Conservation (phyloP, 2,888 invertebrate genomes). For the Galerucella calmariensis region DNA sequence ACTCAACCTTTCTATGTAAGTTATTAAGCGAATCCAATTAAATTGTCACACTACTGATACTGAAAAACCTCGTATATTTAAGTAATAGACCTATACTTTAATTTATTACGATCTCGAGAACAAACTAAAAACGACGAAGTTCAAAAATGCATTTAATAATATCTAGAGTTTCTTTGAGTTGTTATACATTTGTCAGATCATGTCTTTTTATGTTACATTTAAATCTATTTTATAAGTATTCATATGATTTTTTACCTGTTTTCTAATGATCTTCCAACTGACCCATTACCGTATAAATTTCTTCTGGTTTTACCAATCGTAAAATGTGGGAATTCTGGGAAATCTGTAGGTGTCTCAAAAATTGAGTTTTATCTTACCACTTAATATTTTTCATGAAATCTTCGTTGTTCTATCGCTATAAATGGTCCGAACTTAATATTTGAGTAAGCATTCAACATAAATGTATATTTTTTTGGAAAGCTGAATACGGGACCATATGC, state of each 20-base stretch:
- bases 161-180: no score
- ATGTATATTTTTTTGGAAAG: constrained; percentile 46
- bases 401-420: not conserved
- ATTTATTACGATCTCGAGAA: no score
- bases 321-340: constrained; percentile 7
- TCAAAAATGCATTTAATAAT: no score
- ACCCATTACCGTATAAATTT: no score
- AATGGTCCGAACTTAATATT: constrained; percentile 37
- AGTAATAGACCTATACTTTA: no score
- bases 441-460: constrained; percentile 19
- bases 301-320: constrained; percentile 6
- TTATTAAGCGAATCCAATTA: no score
- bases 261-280: not conserved
- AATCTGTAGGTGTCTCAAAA: constrained; percentile 12
- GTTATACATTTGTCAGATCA: no score
- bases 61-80: no score
- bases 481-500: constrained; percentile 45
- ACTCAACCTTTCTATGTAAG: no score
- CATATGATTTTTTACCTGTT: not conserved
- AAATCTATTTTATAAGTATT: not conserved
- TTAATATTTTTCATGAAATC: not conserved
- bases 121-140: no score
- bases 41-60: no score
- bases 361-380: constrained; percentile 24
- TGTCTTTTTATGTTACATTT: no score